These are phyloP conservation scores for Pomacea canaliculata DNA, from an alignment of 2,888 invertebrate genomes.

Conservation along the genomic window DNA sequence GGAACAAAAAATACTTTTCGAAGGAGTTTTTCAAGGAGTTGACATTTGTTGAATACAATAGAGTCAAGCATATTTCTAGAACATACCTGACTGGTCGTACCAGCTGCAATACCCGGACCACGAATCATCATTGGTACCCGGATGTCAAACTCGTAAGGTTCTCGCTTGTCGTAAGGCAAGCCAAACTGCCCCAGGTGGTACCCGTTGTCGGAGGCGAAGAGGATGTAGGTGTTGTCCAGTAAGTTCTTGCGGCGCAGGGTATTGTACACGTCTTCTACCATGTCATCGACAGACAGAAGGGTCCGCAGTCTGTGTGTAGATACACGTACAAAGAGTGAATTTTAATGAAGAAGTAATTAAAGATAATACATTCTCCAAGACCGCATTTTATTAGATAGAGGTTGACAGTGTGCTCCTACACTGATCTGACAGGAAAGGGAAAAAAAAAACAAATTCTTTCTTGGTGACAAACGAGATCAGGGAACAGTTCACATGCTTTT, in stretches of 20 bases:
- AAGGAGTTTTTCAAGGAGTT: too few relatives aligned
- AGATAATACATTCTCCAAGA: background rate
- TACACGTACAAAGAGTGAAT: background rate
- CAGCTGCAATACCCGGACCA: slow-evolving; percentile 76
- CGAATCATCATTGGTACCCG: slow-evolving; percentile 84
- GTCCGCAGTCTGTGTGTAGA: slow-evolving; percentile 77
- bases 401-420: too few relatives aligned
- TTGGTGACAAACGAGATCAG: too few relatives aligned
- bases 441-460: too few relatives aligned
- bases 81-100: slow-evolving; percentile 40
- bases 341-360: background rate
- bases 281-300: slow-evolving; percentile 87
- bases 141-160: slow-evolving; percentile 91
- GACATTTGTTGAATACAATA: too few relatives aligned
- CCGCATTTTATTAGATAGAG: too few relatives aligned
- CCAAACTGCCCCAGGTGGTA: slow-evolving; percentile 92
- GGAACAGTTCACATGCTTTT: too few relatives aligned
- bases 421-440: too few relatives aligned
- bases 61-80: background rate
- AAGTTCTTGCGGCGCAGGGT: slow-evolving; percentile 74
- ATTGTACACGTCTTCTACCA: slow-evolving; percentile 78
- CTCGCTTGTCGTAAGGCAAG: slow-evolving; percentile 88
- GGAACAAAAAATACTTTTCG: too few relatives aligned
- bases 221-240: slow-evolving; percentile 82
- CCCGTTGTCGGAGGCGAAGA: slow-evolving; percentile 91